Conservation (phyloP, 1,140 invertebrate genomes). For the Bombus polaris region DNA sequence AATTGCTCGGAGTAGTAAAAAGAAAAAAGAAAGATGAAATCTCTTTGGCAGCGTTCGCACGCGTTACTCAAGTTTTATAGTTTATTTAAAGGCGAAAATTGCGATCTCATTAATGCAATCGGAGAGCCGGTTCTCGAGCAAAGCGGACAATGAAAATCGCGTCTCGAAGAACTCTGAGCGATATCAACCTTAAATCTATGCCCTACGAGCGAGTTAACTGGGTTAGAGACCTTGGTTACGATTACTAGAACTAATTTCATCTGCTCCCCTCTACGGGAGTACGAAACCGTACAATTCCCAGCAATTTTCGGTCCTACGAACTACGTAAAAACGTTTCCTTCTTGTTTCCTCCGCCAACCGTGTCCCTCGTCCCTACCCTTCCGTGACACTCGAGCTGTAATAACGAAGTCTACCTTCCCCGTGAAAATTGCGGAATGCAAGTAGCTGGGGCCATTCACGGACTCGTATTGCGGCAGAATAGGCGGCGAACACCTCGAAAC, state of each 20-base stretch:
- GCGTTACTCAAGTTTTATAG: neutral
- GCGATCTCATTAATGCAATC: slow-evolving; percentile 19
- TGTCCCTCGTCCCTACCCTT: neutral
- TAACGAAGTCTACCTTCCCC: slow-evolving; percentile 62
- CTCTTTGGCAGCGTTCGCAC: neutral
- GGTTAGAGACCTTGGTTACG: slow-evolving; percentile 40
- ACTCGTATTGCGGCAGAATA: slow-evolving; percentile 66
- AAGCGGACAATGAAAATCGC: neutral
- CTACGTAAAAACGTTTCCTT: slow-evolving; percentile 42
- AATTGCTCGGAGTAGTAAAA: neutral
- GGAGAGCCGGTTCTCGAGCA: neutral
- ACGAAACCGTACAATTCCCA: slow-evolving; percentile 33
- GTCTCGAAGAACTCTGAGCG: neutral
- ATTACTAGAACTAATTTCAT: slow-evolving; percentile 48
- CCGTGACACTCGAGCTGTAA: slow-evolving; percentile 59
- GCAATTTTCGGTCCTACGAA: slow-evolving; percentile 27
- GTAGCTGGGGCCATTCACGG: slow-evolving; percentile 65
- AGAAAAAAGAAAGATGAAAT: neutral
- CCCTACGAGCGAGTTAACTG: slow-evolving; percentile 20
- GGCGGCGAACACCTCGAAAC: slow-evolving; percentile 58
- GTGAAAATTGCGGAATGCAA: slow-evolving; percentile 64
- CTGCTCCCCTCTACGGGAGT: neutral
- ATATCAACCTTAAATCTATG: slow-evolving; percentile 36
- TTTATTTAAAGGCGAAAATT: neutral
- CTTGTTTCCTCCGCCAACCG: neutral